Evolutionary conservation across 2,888 invertebrate species (phyloP).

Genomic region (Lysandra bellargus): DNA sequence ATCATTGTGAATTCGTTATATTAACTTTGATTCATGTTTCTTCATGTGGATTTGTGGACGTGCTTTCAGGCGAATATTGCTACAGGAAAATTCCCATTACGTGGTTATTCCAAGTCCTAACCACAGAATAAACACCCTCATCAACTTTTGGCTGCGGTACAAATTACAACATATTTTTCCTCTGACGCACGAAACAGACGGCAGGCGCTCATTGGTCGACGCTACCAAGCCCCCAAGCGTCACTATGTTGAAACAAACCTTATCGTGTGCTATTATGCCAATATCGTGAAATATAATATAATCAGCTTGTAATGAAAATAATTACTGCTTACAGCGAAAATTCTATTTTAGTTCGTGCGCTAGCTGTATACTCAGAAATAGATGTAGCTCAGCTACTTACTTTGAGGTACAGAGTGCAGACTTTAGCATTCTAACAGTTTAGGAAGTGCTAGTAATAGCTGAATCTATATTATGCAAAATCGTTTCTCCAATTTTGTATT

Average conservation of each 20-base stretch:
- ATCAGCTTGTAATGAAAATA: constrained; percentile 4
- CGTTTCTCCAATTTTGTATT: background rate
- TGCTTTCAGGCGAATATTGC: background rate
- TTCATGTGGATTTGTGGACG: background rate
- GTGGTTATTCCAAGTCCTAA: background rate
- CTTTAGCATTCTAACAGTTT: too few relatives aligned
- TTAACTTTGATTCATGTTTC: background rate
- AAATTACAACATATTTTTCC: constrained; percentile 38
- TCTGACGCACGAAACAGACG: constrained; percentile 47
- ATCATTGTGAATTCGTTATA: too few relatives aligned
- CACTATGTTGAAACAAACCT: constrained; percentile 45
- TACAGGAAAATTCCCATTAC: background rate
- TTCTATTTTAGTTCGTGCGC: background rate
- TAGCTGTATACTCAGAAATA: too few relatives aligned
- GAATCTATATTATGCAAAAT: too few relatives aligned
- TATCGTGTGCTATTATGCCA: background rate
- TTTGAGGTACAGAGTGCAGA: too few relatives aligned
- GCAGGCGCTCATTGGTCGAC: constrained; percentile 50
- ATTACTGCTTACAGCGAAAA: background rate
- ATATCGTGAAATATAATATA: constrained; percentile 9
- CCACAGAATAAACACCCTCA: constrained; percentile 2
- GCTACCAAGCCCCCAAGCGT: constrained; percentile 66
- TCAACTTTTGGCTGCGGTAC: background rate
- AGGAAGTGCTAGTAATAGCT: too few relatives aligned
- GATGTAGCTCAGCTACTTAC: too few relatives aligned